phyloP scores from a whole-genome alignment of 1,140 invertebrate genomes.

The Brachionus calyciflorus region DNA sequence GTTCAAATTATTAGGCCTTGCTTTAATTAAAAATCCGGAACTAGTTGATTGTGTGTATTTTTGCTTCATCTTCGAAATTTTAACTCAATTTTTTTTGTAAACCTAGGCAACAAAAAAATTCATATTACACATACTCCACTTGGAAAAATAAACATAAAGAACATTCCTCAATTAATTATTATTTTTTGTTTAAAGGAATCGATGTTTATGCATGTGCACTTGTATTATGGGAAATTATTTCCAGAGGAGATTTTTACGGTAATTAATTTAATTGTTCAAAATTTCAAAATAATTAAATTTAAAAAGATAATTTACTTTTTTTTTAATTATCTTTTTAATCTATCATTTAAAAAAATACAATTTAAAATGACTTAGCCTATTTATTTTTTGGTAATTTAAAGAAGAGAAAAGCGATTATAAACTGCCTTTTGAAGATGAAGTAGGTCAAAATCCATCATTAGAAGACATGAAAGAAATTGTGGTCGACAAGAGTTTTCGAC shows the following conservation, averaged over 20 bases:
- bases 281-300: neutral
- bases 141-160: too few species aligned
- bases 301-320: neutral
- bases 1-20: too few species aligned
- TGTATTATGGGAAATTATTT: conserved; percentile 84
- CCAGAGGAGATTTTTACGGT: conserved; percentile 46
- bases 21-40: too few species aligned
- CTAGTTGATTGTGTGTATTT: too few species aligned
- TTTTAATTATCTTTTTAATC: neutral
- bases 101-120: too few species aligned
- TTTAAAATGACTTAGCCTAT: neutral
- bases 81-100: too few species aligned
- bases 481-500: conserved; percentile 13
- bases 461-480: conserved; percentile 47
- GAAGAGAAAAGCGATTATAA: conserved; percentile 40
- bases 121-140: too few species aligned
- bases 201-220: conserved; percentile 92
- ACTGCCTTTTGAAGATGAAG: conserved; percentile 45
- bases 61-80: too few species aligned
- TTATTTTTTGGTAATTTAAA: neutral
- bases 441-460: conserved; percentile 34
- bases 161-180: neutral
- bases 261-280: neutral
- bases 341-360: too few species aligned
- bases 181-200: conserved; percentile 64